These are phyloP conservation scores for Diarsia mendica DNA, from an alignment of 2,888 invertebrate genomes.

Conservation along the genomic window DNA sequence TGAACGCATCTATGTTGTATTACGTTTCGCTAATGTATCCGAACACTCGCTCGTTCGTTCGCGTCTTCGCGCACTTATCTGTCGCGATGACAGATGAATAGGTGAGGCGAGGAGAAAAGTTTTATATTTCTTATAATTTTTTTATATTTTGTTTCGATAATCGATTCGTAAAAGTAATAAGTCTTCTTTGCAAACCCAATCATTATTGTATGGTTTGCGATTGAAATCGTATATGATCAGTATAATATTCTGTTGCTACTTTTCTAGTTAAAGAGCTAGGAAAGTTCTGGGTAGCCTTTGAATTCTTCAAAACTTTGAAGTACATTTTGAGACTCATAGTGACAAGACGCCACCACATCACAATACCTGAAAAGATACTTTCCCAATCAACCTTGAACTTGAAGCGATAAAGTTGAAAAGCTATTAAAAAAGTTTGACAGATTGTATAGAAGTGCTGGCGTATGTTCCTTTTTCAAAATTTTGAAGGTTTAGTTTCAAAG, in stretches of 20 bases:
- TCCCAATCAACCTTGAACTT: too few relatives aligned
- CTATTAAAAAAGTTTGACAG: too few relatives aligned
- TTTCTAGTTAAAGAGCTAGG: too few relatives aligned
- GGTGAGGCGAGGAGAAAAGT: constrained; percentile 67
- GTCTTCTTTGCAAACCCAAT: neutral
- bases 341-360: too few relatives aligned
- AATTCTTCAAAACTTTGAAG: neutral
- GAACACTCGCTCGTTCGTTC: constrained; percentile 67
- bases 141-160: neutral
- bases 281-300: neutral
- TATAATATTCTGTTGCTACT: neutral
- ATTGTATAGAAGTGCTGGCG: too few relatives aligned
- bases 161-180: neutral
- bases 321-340: neutral
- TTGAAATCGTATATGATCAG: neutral
- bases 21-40: constrained; percentile 76
- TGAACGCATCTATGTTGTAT: constrained; percentile 66
- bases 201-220: neutral
- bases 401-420: too few relatives aligned
- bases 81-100: constrained; percentile 80
- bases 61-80: constrained; percentile 78
- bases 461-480: too few relatives aligned
- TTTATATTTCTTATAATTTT: constrained; percentile 17
- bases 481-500: neutral
- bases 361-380: too few relatives aligned